Evolutionary conservation across 2,888 invertebrate genomes (phyloP), one percentile per base, ranked within the genome.

Genomic region (Gerris lacustris): DNA sequence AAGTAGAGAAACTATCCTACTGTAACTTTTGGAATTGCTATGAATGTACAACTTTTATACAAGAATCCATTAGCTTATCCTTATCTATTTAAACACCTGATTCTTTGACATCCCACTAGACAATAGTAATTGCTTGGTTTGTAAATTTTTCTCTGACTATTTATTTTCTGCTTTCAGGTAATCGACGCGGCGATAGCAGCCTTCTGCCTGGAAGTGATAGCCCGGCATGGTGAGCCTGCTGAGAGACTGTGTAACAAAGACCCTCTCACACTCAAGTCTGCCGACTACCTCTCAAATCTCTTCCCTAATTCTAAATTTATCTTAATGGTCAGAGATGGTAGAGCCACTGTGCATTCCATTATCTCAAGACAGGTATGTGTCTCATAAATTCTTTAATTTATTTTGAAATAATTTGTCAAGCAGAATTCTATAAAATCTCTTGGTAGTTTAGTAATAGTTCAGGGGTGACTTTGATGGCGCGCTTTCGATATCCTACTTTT

Each of bases 281-380:
- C 96, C 79, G 89, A 91, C 70, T 98, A 94, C 82, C 89, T 99
- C 77, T 87, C 92, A 74, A 91, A 94, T 80, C 85, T 99, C 73
- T 99, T 99, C 83, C 98, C 99, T 67, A 95, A 96, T 80, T 91
- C 96, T 72, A 97, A 97, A 83, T 99, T 96, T 83, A 86, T 99
- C 77, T 93, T 98, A 82, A 96, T 98, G 96, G 90, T 98, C 77
- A 89, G 99, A 74, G 99, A 99, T 81, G 98, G 98, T 44, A 87
- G 99, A 74, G 99, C 98, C 73, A 96, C 97, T 44, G 97, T 97
- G 73, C 97, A 99, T 84, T 98, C 97, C 74, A 96, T 99, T 80
- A 97, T 99, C 79, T 91, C 93, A 69, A 86, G 98, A 77, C 94
- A 96, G 87, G 93, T 92, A 78, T 75, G 76, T 63, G 31, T 31